phyloP scores from a whole-genome alignment of 2,888 invertebrate species.

The Spialia ferax region DNA sequence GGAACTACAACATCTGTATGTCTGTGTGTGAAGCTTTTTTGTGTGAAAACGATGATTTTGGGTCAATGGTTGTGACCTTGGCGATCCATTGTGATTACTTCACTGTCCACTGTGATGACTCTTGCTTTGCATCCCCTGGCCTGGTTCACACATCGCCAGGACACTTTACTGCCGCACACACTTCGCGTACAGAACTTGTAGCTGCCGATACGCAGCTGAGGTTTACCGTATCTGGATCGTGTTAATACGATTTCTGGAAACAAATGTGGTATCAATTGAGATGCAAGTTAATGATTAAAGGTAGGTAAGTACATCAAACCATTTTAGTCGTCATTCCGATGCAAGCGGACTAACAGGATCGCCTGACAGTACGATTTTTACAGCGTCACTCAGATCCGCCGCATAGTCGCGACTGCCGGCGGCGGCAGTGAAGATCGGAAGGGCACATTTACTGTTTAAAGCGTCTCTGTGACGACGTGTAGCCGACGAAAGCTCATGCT shows the following conservation, averaged over 20 bases:
- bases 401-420: too few relatives aligned
- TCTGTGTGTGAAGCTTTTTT: too few relatives aligned
- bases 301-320: too few relatives aligned
- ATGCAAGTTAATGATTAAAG: neutral
- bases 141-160: constrained; percentile 54
- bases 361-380: too few relatives aligned
- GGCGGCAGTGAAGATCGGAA: too few relatives aligned
- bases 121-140: constrained; percentile 54
- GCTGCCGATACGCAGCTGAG: constrained; percentile 46
- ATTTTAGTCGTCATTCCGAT: too few relatives aligned
- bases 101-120: constrained; percentile 46
- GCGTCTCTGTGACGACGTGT: too few relatives aligned
- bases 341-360: too few relatives aligned
- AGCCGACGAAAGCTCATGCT: too few relatives aligned
- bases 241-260: constrained; percentile 36
- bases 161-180: constrained; percentile 36
- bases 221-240: constrained; percentile 43
- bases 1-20: too few relatives aligned
- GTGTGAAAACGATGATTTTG: neutral
- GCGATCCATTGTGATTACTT: constrained; percentile 42
- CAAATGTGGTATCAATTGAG: neutral
- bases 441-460: too few relatives aligned
- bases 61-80: constrained; percentile 30
- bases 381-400: too few relatives aligned
- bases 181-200: constrained; percentile 46